These are phyloP conservation scores for Myanophis thanlyinensis DNA, from an alignment of 2,113 vertebrate genomes.

Conservation along the genomic window DNA sequence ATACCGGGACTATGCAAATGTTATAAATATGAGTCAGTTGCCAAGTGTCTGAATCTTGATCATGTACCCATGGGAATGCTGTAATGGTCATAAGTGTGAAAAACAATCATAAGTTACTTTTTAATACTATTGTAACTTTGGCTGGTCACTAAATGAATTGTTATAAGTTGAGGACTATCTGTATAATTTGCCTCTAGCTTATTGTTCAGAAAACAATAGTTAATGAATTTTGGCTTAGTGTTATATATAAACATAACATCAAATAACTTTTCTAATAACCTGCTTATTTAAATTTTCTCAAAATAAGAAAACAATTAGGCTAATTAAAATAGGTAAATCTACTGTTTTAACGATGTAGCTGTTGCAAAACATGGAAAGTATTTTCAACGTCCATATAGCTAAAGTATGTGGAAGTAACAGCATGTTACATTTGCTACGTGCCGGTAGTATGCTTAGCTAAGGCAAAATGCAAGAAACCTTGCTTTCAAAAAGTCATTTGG, in stretches of 20 bases:
- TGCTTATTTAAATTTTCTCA: neutral
- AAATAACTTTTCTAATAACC: neutral
- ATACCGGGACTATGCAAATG: neutral
- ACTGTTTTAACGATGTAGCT: neutral
- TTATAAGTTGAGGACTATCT: neutral
- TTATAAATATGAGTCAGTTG: neutral
- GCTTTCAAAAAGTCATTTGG: conserved; percentile 1
- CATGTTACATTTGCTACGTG: neutral
- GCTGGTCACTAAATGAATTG: neutral
- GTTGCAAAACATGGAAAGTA: neutral
- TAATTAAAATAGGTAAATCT: neutral
- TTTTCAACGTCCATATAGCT: neutral
- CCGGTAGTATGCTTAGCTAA: neutral
- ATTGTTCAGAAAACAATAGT: neutral
- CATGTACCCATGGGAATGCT: neutral
- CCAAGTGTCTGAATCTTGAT: neutral
- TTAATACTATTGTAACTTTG: neutral
- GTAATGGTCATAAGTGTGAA: neutral
- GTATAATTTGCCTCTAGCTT: neutral
- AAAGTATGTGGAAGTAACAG: neutral
- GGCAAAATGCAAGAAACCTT: neutral
- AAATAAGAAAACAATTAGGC: neutral
- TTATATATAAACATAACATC: neutral
- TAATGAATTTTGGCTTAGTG: neutral
- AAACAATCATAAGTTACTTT: neutral